Evolutionary conservation across 53 echinoderm and acorn worm species (phyloP), one percentile per base, ranked within the genome.

Genomic region (Astropecten irregularis): DNA sequence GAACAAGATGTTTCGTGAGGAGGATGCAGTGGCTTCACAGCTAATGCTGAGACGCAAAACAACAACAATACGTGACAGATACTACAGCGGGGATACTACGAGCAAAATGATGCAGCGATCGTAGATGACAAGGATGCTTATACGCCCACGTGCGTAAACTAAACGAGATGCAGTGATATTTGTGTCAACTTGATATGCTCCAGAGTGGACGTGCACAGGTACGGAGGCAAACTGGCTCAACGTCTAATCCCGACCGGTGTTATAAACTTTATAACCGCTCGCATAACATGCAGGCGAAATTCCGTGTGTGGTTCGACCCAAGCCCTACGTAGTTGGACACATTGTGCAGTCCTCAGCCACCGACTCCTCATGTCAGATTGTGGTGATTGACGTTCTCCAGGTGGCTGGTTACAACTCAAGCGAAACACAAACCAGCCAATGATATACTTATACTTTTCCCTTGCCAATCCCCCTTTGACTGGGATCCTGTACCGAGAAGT

Each of bases 401-500:
- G 57, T 74, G 74, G 74, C 55, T 74, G 57, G 74, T 40, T 55
- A 23, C 74, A 37, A 22, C 74, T 74, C 74, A 40, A 50, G 74
- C 74, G 74, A 74, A 74, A 74, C 74, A 57, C 58, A 42, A 56
- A 74, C 57, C 55, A 55, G 57, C 74, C 74, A 74, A 74, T 74
- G 57, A 57, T 57, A 74, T 74, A 57, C 74, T 15, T 64, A 18
- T 2, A 66, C 22, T 55, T 27, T 52, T 56, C 57, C 23, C 74
- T 57, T 39, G 40, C 74, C 74, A 55, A 74, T 57, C 74, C 71
- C 70, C 74, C 74, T 74, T 57, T 74, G 55, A 74, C 74, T 38
- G 32, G 34, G 55, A 50, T 11, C 6, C 56, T 36, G n/a, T 36
- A 74, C 74, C 56, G 34, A 55, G 57, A 73, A 74, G 51, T 35